Percentiles rank a stretch among this genome's conserved stretches.
phyloP scores from a whole-genome alignment of 2,888 invertebrate genomes.

The Oscheius onirici region DNA sequence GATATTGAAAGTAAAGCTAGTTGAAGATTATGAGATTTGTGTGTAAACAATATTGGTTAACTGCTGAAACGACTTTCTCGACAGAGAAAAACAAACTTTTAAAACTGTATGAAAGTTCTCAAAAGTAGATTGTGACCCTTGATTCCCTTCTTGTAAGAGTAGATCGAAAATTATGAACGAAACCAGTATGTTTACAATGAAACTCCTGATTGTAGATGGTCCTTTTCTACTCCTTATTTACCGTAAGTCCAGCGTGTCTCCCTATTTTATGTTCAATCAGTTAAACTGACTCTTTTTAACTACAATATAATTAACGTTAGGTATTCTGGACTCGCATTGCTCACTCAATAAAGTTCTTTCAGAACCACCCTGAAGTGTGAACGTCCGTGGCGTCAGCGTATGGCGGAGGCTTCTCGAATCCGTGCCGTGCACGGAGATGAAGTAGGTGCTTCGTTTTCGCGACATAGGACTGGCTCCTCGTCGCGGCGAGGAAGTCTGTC shows the following conservation, averaged over 20 bases:
- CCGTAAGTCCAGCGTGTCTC: constrained; percentile 22
- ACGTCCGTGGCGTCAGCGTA: constrained; percentile 67
- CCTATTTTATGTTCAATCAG: constrained; percentile 4
- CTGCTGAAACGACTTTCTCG: too few species aligned
- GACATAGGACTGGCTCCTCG: constrained; percentile 32
- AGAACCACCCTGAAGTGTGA: constrained; percentile 44
- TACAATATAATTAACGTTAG: background rate
- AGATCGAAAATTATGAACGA: too few species aligned
- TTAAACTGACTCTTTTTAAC: background rate
- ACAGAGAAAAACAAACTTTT: too few species aligned
- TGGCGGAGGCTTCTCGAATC: constrained; percentile 65
- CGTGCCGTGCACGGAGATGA: constrained; percentile 57
- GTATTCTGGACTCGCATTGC: background rate
- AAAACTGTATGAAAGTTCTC: too few species aligned
- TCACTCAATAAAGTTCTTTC: constrained; percentile 3
- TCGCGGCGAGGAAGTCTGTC: constrained; percentile 33
- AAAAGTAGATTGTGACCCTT: too few species aligned
- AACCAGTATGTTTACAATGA: too few species aligned
- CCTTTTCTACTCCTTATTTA: constrained; percentile 27
- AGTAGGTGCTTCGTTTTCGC: constrained; percentile 50
- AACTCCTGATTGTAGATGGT: constrained; percentile 10
- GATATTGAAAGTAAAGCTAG: too few species aligned
- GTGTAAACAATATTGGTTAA: too few species aligned
- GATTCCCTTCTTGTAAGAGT: too few species aligned
- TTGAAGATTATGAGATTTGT: too few species aligned